phyloP scores from a whole-genome alignment of 2,888 invertebrate species.

The Parnassius smintheus region DNA sequence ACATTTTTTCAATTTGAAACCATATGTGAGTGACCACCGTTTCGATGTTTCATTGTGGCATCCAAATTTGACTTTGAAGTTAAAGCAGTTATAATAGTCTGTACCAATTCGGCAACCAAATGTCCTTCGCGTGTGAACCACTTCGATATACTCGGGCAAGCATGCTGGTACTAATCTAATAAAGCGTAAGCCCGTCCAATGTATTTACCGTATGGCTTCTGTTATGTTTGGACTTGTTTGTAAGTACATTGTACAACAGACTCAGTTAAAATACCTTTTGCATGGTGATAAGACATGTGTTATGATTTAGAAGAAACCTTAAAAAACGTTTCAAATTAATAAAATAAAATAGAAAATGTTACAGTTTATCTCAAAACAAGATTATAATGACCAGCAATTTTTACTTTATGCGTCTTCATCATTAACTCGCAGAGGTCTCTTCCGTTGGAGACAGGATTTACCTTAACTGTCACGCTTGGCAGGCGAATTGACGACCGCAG shows the following conservation, averaged over 20 bases:
- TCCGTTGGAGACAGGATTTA: too few relatives aligned
- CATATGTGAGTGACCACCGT: conserved; percentile 26
- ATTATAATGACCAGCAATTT: too few relatives aligned
- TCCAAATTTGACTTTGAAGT: conserved; percentile 5
- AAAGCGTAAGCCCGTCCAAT: conserved; percentile 51
- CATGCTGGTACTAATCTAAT: conserved; percentile 61
- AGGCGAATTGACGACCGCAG: too few relatives aligned
- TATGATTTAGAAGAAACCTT: conserved; percentile 8
- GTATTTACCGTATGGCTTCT: conserved; percentile 60
- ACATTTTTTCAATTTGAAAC: conserved; percentile 27
- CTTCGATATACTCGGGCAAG: conserved; percentile 21
- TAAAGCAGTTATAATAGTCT: not conserved
- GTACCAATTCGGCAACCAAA: conserved; percentile 9
- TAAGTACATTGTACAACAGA: conserved; percentile 10
- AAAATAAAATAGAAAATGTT: too few relatives aligned
- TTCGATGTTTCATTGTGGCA: not conserved
- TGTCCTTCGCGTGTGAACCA: conserved; percentile 25
- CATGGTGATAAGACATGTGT: conserved; percentile 2
- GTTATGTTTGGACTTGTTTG: conserved; percentile 28
- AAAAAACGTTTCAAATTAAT: not conserved
- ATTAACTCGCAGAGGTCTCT: too few relatives aligned
- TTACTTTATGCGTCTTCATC: too few relatives aligned
- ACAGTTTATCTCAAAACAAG: too few relatives aligned
- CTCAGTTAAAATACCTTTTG: not conserved
- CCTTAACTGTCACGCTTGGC: too few relatives aligned